Base-by-base conservation (phyloP, 2,113 vertebrate species). In the Cairina moschata region DNA sequence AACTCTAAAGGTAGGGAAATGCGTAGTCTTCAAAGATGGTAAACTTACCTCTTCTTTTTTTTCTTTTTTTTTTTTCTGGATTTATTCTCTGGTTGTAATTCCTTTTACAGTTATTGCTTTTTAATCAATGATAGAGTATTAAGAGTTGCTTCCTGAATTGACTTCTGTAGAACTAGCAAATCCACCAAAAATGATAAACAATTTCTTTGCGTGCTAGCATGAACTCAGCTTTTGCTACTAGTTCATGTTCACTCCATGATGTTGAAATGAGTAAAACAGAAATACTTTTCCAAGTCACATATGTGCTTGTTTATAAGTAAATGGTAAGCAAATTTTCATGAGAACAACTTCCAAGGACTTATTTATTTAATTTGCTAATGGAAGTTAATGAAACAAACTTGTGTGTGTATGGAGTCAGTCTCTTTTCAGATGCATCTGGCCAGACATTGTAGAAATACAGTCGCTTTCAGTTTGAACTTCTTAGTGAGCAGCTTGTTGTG, bases 381-480 rank as follows among this genome's bases (percentile, higher is more conserved):
- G 79, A 92, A 95, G 48, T 76, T 93, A 91, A 89, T 96, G 93
- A 96, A 95, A 93, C 96, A 95, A 90, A 67, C 42, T 94, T 87
- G 48, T 87, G 52, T 86, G 60, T 74, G 12, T 79, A 25, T 52
- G 50, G 50, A 97, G 79, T 90, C 95, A 83, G 75, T 83, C 67
- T 93, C 65, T 93, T 82, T 85, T 84, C 74, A 75, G 72, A 76
- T 91, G 56, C 75, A 81, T 92, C 85, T 95, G 89, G 84, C 83
- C 76, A 91, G 90, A 73, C 58, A 15, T 28, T 92, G 50, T 60
- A 85, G 40, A 85, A 88, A 83, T 77, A 36, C 26, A 36, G 74
- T 85, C 85, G n/a, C 74, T 91, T 93, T 87, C 62, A 83, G 58
- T 88, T 89, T 74, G 87, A 76, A 44, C 83, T 59, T 67, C 34